Evolutionary conservation across 2,797 vertebrate genomes (phyloP), one percentile per base, ranked within the genome.

Genomic region (Poecilia wingei): DNA sequence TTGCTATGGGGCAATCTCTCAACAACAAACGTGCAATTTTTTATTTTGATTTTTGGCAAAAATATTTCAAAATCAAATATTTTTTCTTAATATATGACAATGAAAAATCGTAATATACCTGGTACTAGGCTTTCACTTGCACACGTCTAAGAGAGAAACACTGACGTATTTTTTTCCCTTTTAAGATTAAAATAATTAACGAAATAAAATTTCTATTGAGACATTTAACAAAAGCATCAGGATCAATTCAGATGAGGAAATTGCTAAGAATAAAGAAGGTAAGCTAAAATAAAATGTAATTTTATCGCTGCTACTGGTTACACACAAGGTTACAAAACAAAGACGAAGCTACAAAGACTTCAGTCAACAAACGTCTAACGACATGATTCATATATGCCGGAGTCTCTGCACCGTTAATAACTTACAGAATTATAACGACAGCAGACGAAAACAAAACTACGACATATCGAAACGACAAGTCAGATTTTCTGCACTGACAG

Each of bases 321-420:
- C 64, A 66, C 55, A 61, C 55, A 86, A 45, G 64, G 71, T 80
- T 81, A 82, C 83, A 91, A 92, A 92, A 91, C 87, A 92, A 91
- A 90, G 84, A 71, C 55, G 13, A 76, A 61, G 76, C 76, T 72
- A 72, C 72, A 47, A 69, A 61, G 53, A 86, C 36, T 70, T 78
- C 12, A 80, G 76, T 36, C 59, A 68, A 82, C 53, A 78, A 39
- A 36, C 25, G 22, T 81, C 14, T 78, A 28, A 25, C 70, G 53
- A 68, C 22, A 25, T 25, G 9, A 20, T 41, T 68, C 22, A 41
- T 10, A 25, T 6, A n/a, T 22, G 2, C 66, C 36, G 1, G 9
- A 70, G 25, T 14, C 12, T 70, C 41, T 43, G 4, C 22, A n/a
- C 22, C 41, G 25, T 45, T n/a, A 14, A 45, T 14, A 14, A 45